Base-by-base conservation (phyloP, 2,888 invertebrate species). In the Cryptosula pallasiana region DNA sequence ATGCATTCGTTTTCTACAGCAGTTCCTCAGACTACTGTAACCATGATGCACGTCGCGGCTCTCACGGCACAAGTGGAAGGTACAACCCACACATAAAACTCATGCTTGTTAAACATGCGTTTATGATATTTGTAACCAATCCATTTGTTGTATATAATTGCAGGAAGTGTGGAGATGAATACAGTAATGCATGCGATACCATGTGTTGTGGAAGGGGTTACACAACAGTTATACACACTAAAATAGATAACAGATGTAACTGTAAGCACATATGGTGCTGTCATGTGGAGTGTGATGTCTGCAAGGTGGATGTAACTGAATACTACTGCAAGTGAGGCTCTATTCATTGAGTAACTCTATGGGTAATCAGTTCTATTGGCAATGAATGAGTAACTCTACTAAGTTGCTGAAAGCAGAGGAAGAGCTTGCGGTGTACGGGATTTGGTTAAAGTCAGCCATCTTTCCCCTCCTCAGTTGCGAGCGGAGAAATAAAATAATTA, bases 251-350 rank as follows among this genome's bases (percentile, higher is more conserved):
- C n/a, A 58, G 29, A 27, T 58, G 58, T n/a, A 58, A 58, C 58
- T 58, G 58, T 58, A 23, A n/a, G 25, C 29, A 58, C 58, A 25
- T 58, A 5, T 58, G 58, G 58, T 58, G 58, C 58, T 58, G 58
- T n/a, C 9, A 27, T 27, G 58, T 58, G 25, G 58, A 58, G 58
- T 58, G 58, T 27, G 58, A 58, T 27, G 58, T 58, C 25, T 58
- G 58, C 58, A 58, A 27, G 25, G 25, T 23, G 5, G 29, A 58
- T 27, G 58, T 58, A 5, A 58, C 58, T 5, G 58, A 58, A 27
- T 27, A 58, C 25, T 23, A 25, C 25, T 58, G 58, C n/a, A 58
- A 58, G 9, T 58, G 58, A 58, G 20, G 5, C 9, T 13, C 45
- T 45, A n/a, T n/a, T 5, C 45, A 20, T 13, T 45, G 45, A 45